Evolutionary conservation across 2,797 vertebrate species (phyloP).

Genomic region (Leptodactylus fallax): DNA sequence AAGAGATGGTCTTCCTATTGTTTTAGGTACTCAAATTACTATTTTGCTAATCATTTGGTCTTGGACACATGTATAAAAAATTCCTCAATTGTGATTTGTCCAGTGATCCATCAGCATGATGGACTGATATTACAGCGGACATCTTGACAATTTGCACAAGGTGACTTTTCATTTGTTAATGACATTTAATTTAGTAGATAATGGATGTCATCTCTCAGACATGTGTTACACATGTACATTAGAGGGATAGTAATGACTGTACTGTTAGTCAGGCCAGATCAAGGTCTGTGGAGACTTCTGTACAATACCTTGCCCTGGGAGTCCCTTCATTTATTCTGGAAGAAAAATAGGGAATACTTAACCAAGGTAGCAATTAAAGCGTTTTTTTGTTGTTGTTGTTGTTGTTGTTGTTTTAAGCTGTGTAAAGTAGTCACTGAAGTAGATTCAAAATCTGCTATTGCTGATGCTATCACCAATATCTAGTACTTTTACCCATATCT

Average conservation of each 20-base stretch:
- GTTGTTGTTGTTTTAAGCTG: too few relatives aligned
- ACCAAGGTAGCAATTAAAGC: too few relatives aligned
- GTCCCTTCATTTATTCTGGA: neutral
- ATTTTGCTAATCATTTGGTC: too few relatives aligned
- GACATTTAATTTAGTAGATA: slow-evolving; percentile 25
- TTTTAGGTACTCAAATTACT: too few relatives aligned
- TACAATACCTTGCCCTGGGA: neutral
- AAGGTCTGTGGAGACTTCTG: neutral
- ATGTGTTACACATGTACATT: slow-evolving; percentile 2
- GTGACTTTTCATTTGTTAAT: slow-evolving; percentile 21
- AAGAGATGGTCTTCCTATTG: too few relatives aligned
- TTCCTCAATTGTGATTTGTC: neutral
- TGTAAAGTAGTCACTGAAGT: too few relatives aligned
- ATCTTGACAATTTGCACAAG: slow-evolving; percentile 11
- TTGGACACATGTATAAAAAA: neutral
- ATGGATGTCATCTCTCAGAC: slow-evolving; percentile 11
- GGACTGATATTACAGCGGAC: neutral
- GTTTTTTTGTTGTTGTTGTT: too few relatives aligned
- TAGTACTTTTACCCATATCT: too few relatives aligned
- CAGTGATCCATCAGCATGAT: neutral
- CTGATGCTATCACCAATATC: too few relatives aligned
- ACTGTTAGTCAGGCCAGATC: neutral
- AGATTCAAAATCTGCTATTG: too few relatives aligned
- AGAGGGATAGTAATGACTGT: neutral
- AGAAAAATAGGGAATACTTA: neutral